Conservation (phyloP, 2,888 invertebrate genomes). For the Megastigmus dorsalis region DNA sequence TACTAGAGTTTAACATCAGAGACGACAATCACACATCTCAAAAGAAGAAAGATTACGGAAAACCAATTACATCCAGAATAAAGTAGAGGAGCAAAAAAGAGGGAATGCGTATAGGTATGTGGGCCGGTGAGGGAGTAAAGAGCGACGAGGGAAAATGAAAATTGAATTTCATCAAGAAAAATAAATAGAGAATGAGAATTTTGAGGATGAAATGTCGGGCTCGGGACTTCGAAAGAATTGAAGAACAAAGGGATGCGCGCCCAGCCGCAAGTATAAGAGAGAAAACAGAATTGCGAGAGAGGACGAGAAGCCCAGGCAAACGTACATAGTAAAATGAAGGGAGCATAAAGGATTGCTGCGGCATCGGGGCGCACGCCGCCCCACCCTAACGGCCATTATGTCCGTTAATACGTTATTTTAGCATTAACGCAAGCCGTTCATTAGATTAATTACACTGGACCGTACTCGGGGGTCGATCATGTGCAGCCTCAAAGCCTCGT, state of each 20-base stretch:
- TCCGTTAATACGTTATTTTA: conserved; percentile 62
- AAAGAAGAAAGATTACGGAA: background rate
- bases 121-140: background rate
- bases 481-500: conserved; percentile 30
- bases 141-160: conserved; percentile 9
- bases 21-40: no score
- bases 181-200: conserved; percentile 26
- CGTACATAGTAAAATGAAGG: conserved; percentile 23
- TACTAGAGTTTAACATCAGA: no score
- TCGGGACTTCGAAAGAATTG: conserved; percentile 13
- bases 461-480: conserved; percentile 52
- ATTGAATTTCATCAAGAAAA: conserved; percentile 31
- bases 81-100: background rate
- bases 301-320: no score
- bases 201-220: conserved; percentile 14
- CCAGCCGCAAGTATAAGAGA: conserved; percentile 8
- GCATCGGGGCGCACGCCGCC: background rate
- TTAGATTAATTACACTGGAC: conserved; percentile 65
- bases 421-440: conserved; percentile 59
- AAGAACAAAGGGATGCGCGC: conserved; percentile 35
- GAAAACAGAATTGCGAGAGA: conserved; percentile 4
- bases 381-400: conserved; percentile 57
- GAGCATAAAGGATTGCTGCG: conserved; percentile 15
- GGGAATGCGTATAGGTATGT: background rate
- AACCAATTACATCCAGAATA: background rate